Base-by-base conservation (phyloP, 2,797 vertebrate species). In the Hipposideros larvatus region DNA sequence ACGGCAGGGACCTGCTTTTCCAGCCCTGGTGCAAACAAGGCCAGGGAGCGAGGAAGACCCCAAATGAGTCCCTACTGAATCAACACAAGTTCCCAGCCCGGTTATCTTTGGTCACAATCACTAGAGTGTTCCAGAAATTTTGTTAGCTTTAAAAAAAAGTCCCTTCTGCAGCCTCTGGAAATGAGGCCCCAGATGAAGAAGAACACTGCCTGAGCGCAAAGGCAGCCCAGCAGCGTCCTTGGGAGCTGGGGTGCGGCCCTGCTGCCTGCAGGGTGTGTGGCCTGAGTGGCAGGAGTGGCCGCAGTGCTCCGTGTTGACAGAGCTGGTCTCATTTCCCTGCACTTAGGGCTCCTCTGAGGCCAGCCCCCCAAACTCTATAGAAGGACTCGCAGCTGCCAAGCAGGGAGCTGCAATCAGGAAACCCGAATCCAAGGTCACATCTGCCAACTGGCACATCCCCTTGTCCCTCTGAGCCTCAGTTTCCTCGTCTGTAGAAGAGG, bases 221-320 rank as follows among this genome's bases (percentile, higher is more conserved):
- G 0, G 10, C 19, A 89, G 53, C 41, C 11, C 0, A 1, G 28
- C 6, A 7, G 13, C 0, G 1, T 15, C 28, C 26, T 7, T 57
- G n/a, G 48, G 66, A 24, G 5, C 24, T 21, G 34, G 41, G 31
- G 15, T 10, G 5, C 8, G 53, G 11, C 16, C 11, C 21, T 2
- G 15, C 24, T 55, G 53, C 19, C 57, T 43, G 15, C 18, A 10
- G 18, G 22, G 6, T 19, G 14, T 15, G 16, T 22, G 8, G 43
- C 43, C 7, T 4, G 11, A 19, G 14, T 9, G 7, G 13, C 1
- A 0, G 34, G 34, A 41, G 11, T 4, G 11, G 0, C 16, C 4
- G 28, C 19, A 21, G 22, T 2, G 4, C 14, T 5, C 26, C 3
- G 19, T 19, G 1, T 13, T 18, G 43, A 37, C 24, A 16, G 41